Evolutionary conservation across 2,797 vertebrate species (phyloP), one percentile per base, ranked within the genome.

Genomic region (Crypturellus tataupa): DNA sequence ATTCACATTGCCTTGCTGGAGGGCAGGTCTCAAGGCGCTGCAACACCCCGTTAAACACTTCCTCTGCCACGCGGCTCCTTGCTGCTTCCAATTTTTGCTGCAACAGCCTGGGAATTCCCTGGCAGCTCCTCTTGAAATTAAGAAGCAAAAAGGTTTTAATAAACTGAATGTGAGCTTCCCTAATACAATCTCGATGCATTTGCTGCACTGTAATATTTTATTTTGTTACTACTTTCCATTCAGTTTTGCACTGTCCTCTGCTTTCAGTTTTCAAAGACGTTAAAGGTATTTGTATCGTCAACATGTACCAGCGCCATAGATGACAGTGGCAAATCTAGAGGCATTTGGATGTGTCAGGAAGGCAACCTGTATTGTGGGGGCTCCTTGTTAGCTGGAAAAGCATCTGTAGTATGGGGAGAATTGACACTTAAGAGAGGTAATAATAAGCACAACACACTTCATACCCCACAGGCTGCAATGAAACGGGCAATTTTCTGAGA

Each of bases 11-110:
- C 49, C 59, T 72, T 79, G 39, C 46, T 83, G 58, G 92, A 92
- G 82, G 79, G 70, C 63, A 67, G 44, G 90, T 92, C 93, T 91
- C 82, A 80, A 76, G 80, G 63, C 44, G 56, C 59, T 42, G 20
- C 19, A 33, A 15, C 42, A 89, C 55, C 51, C 23, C 40, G 65
- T 42, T 39, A 44, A 73, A 14, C 67, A 76, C 2, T 7, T 87
- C 56, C 44, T 81, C 70, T 93, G 91, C 91, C 72, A 60, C 63
- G 79, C 47, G 83, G 39, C 55, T 23, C 56, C 56, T 6, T 55
- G 82, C 73, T 95, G 87, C 91, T 3, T 6, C 82, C 76, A 80
- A 79, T 64, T 35, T 42, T 46, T 86, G 73, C 35, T 95, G 77
- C 87, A 77, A 80, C 1, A 2, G 0, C 2, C 67, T 73, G 85